These are phyloP conservation scores for Caradrina clavipalpis DNA, from an alignment of 2,888 invertebrate species.

Conservation along the genomic window DNA sequence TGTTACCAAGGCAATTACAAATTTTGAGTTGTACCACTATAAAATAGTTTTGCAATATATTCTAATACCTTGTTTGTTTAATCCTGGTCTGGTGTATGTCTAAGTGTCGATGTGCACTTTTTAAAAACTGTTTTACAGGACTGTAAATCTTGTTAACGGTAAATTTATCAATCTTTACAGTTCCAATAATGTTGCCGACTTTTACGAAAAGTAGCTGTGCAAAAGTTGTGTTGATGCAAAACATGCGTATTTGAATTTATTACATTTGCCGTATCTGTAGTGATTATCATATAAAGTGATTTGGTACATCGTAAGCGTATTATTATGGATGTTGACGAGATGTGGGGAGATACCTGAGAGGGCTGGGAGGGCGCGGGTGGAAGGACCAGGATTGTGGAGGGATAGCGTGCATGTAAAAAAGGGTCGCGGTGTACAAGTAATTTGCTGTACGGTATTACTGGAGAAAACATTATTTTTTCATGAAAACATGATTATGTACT, in stretches of 20 bases:
- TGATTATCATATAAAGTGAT: constrained; percentile 44
- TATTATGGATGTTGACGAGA: constrained; percentile 22
- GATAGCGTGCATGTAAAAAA: constrained; percentile 9
- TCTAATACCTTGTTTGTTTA: constrained; percentile 38
- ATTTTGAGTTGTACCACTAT: constrained; percentile 30
- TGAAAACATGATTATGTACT: neutral
- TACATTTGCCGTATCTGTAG: constrained; percentile 6
- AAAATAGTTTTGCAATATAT: constrained; percentile 26
- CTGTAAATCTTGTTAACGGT: constrained; percentile 46
- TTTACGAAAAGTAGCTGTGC: constrained; percentile 12
- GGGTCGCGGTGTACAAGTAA: constrained; percentile 5
- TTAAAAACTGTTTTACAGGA: constrained; percentile 48
- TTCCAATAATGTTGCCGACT: constrained; percentile 31
- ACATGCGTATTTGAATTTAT: constrained; percentile 20
- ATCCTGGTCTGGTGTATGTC: constrained; percentile 48
- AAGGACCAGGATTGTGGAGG: constrained; percentile 1
- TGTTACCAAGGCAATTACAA: constrained; percentile 22
- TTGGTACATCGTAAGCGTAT: constrained; percentile 16
- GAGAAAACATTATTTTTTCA: neutral
- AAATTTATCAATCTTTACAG: constrained; percentile 46
- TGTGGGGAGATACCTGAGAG: neutral
- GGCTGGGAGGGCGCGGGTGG: neutral
- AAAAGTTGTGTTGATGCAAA: constrained; percentile 9
- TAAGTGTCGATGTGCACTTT: constrained; percentile 34
- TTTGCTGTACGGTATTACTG: neutral